phyloP scores from a whole-genome alignment of 1,140 invertebrate species.

The Orchestia grillus region DNA sequence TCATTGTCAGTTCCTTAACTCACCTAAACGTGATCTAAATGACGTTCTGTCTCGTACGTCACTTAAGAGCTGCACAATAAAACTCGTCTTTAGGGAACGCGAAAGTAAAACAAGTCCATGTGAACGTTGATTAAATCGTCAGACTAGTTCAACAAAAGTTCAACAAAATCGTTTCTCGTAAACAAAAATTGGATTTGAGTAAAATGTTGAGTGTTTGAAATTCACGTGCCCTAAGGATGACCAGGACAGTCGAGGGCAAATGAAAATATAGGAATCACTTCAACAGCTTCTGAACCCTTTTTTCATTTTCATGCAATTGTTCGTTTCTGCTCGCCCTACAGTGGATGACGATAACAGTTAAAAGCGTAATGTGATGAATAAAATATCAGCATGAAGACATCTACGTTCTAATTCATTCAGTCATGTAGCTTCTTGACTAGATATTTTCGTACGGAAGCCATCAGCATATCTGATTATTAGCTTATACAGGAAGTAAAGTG shows the following conservation, averaged over 20 bases:
- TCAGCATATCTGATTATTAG: no score
- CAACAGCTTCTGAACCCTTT: no score
- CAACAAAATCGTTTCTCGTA: background rate
- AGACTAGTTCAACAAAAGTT: background rate
- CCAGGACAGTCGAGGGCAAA: background rate
- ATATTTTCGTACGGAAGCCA: no score
- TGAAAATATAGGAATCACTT: no score
- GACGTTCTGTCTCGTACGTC: background rate
- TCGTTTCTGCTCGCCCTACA: no score
- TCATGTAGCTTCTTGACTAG: no score
- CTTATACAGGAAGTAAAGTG: no score
- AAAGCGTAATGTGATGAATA: no score
- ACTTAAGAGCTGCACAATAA: slow-evolving; percentile 4
- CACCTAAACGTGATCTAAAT: slow-evolving; percentile 14
- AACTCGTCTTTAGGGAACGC: background rate
- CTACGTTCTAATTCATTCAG: no score
- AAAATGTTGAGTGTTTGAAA: background rate
- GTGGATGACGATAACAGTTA: no score
- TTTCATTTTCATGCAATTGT: no score
- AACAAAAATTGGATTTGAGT: background rate
- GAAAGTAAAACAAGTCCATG: background rate
- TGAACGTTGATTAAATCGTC: background rate
- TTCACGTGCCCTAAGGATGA: background rate
- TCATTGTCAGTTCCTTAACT: slow-evolving; percentile 10
- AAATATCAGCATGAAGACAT: no score